Conservation (phyloP, 2,888 invertebrate species). For the Limnephilus marmoratus region DNA sequence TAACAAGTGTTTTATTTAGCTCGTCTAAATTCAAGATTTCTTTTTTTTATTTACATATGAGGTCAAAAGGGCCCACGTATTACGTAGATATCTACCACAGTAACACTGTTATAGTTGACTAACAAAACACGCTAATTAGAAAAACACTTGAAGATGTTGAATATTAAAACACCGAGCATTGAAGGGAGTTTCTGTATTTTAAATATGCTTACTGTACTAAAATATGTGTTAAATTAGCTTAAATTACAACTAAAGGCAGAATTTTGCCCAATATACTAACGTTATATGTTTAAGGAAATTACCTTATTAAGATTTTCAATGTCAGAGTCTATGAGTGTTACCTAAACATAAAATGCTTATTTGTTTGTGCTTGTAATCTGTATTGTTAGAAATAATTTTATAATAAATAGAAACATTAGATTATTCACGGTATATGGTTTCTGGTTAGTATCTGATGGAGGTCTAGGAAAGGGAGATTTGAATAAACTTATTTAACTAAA, state of each 20-base stretch:
- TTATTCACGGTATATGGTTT: constrained; percentile 33
- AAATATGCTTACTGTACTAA: constrained; percentile 59
- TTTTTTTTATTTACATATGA: neutral
- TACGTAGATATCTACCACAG: neutral
- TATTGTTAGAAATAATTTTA: constrained; percentile 59
- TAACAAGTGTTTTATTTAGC: neutral
- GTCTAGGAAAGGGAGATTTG: neutral
- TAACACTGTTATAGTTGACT: neutral
- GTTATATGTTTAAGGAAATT: constrained; percentile 58
- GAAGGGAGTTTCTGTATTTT: constrained; percentile 54
- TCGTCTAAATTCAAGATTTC: neutral
- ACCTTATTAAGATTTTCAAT: constrained; percentile 58
- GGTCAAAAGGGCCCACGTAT: neutral
- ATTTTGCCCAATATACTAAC: constrained; percentile 58
- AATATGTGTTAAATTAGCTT: constrained; percentile 61
- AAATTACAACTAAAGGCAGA: constrained; percentile 59
- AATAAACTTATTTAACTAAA: neutral
- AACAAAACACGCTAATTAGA: neutral
- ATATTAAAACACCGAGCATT: constrained; percentile 26
- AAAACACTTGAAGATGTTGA: neutral
- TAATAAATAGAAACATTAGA: constrained; percentile 52
- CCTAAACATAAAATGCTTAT: constrained; percentile 54
- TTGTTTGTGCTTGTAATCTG: constrained; percentile 62
- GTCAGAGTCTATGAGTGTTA: constrained; percentile 57
- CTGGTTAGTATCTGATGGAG: constrained; percentile 8